Base-by-base conservation (phyloP, 2,113 vertebrate species). In the Pelobates fuscus region DNA sequence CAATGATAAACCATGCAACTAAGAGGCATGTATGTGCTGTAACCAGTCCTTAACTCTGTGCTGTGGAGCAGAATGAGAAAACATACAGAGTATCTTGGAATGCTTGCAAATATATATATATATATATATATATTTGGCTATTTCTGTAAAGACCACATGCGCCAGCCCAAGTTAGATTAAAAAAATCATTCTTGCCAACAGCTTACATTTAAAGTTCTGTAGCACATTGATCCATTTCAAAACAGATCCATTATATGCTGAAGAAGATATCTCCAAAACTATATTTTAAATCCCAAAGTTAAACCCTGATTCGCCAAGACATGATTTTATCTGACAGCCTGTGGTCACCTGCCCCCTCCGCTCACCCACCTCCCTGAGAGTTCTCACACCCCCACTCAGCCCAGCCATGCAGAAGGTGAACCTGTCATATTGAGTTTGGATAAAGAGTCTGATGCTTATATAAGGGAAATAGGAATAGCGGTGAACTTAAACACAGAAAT, bases 361-460 rank as follows among this genome's bases (percentile, higher is more conserved):
- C 15, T 3, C 2, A 49, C 58, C 59, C 67, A 1, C 59, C 58
- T 61, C 37, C 70, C 59, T 57, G 30, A 8, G 18, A 62, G 43
- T 32, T 71, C 58, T 71, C 70, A 62, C 70, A 71, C 70, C 58
- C 70, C 70, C 70, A 32, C 59, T 71, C 70, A 71, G 70, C 26
- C 58, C 59, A 52, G 70, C 70, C 59, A 71, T 71, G 70, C 60
- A 61, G 70, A 71, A 71, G 59, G 70, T 62, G 70, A 46, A 43
- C 27, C 70, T 62, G 70, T 71, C 70, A 71, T 25, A 62, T 18
- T 20, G 58, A 71, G 70, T 71, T 49, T 71, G 70, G 58, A 63
- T 62, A 71, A 71, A 71, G 59, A 71, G 43, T 54, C 43, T 71
- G 70, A 71, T 63, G 58, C 70, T 71, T 71, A 71, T 52, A 62